Percentiles rank a stretch among this genome's conserved stretches.
These are phyloP conservation scores for Hirudo medicinalis DNA, from an alignment of 1,140 invertebrate genomes.

Conservation along the genomic window DNA sequence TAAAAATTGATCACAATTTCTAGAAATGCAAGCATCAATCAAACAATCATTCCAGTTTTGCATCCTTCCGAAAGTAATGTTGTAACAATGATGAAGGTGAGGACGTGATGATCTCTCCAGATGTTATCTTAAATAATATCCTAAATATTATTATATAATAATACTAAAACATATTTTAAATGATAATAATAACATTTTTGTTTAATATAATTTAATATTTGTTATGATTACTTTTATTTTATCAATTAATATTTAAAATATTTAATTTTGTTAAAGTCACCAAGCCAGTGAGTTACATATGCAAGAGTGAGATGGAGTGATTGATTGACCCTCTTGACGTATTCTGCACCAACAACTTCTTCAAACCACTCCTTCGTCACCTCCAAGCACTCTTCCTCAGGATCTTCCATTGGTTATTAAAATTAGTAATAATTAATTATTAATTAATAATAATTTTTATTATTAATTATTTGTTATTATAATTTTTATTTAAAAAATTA, in stretches of 20 bases:
- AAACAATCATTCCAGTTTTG: neutral
- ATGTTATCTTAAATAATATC: neutral
- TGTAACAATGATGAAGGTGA: neutral
- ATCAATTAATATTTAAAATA: too few species aligned
- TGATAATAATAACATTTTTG: constrained; percentile 4
- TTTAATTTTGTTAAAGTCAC: too few species aligned
- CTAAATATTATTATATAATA: too few species aligned
- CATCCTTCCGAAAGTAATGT: neutral
- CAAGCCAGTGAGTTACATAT: neutral
- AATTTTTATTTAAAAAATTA: too few species aligned
- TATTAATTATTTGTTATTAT: neutral
- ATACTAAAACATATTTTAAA: neutral
- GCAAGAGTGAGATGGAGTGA: neutral
- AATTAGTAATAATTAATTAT: neutral
- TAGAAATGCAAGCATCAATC: neutral
- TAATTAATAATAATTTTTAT: neutral
- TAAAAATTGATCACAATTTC: neutral
- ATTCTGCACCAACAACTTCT: constrained; percentile 8
- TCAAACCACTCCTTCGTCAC: neutral
- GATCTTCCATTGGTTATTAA: too few species aligned
- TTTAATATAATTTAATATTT: neutral
- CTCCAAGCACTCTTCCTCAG: neutral
- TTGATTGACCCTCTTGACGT: neutral
- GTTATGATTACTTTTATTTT: neutral
- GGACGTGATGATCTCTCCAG: neutral